Base-by-base conservation (phyloP, 2,888 invertebrate genomes). In the Amblyjoppa proteus region DNA sequence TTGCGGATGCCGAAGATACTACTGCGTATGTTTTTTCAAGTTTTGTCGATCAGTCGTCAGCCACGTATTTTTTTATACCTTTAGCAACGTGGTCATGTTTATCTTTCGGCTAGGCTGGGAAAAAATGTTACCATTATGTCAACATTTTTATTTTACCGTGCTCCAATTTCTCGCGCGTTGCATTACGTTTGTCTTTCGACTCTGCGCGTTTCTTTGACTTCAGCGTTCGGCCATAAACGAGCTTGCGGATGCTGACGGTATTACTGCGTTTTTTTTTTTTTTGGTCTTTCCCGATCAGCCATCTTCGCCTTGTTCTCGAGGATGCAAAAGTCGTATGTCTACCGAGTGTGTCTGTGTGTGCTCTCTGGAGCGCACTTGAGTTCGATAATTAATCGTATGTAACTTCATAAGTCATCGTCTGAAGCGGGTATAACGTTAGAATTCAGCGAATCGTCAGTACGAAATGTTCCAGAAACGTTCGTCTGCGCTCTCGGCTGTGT, bases 381-480 rank as follows among this genome's bases (percentile, higher is more conserved):
- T 79, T 79, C 53, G 41, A 83, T 83, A 58, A 83, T 75, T 49
- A 75, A 83, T 56, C 49, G 45, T 69, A 49, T 79, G 74, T 74
- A 79, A 3, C 74, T 70, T 75, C 75, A 20, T 69, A 49, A 16
- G 49, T 56, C 70, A 80, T 80, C 75, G 83, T 83, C 64, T 64
- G 34, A 31, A 28, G 51, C 11, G n/a, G 20, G 38, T 58, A 20
- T 11, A 68, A 79, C 25, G 56, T 45, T 45, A 66, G 28, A 66
- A 70, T 49, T 45, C 31, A n/a, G 34, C 31, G 75, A 64, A 64
- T 75, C 31, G 31, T 49, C n/a, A 1, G 49, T 31, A n/a, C 28
- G 16, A 28, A 74, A 45, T 25, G 13, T 75, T 28, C 45, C 49
- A 13, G 28, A 56, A 58, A 56, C 31, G 31, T 28, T 28, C 31